Evolutionary conservation across 2,888 invertebrate species (phyloP).

Genomic region (Philonicus albiceps): DNA sequence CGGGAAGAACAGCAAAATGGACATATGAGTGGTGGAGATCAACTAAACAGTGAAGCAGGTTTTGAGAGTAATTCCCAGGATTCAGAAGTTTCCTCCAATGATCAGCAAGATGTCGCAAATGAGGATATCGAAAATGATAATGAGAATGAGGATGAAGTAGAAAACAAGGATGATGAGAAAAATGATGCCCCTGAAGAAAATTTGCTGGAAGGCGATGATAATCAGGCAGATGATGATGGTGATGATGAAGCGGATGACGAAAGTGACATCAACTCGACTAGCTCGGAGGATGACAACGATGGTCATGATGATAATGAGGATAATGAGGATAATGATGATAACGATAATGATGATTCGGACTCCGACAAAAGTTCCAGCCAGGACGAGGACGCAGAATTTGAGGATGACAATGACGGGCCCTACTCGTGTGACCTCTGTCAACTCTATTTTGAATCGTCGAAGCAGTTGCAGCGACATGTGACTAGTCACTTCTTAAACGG

Average conservation of each 20-base stretch:
- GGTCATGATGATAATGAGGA: constrained; percentile 39
- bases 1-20: constrained; percentile 54
- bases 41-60: constrained; percentile 4
- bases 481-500: constrained; percentile 63
- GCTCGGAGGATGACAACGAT: constrained; percentile 49
- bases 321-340: constrained; percentile 28
- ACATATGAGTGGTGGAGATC: constrained; percentile 43
- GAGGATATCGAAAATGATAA: constrained; percentile 41
- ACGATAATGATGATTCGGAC: constrained; percentile 48
- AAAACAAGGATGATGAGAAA: constrained; percentile 45
- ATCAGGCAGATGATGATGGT: constrained; percentile 50
- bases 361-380: constrained; percentile 47
- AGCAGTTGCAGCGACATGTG: constrained; percentile 61
- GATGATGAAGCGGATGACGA: constrained; percentile 52
- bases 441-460: constrained; percentile 60
- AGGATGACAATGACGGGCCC: constrained; percentile 50
- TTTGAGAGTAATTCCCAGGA: constrained; percentile 51
- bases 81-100: constrained; percentile 39
- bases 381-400: constrained; percentile 52
- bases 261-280: constrained; percentile 46
- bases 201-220: constrained; percentile 27
- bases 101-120: constrained; percentile 41
- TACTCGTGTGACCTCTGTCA: constrained; percentile 63
- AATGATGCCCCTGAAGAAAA: constrained; percentile 41
- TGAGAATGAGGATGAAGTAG: constrained; percentile 49